Evolutionary conservation across 2,113 vertebrate genomes (phyloP).

Genomic region (Fulmarus glacialis): DNA sequence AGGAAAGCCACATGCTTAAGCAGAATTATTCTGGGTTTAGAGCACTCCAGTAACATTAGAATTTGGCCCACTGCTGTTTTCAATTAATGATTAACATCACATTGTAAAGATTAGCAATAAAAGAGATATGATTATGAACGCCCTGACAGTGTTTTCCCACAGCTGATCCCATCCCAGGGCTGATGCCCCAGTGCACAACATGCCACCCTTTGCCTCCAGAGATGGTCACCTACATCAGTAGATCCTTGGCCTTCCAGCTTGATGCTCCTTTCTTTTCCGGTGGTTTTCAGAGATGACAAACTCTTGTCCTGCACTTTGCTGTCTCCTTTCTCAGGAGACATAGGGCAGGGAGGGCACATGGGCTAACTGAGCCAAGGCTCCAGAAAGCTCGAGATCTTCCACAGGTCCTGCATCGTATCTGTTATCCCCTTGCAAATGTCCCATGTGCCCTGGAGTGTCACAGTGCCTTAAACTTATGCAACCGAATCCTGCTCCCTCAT

Average conservation of each 20-base stretch:
- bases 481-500: background rate
- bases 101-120: background rate
- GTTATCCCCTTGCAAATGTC: background rate
- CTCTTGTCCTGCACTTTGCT: background rate
- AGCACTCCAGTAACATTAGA: background rate
- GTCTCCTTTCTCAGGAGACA: background rate
- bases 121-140: background rate
- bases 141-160: background rate
- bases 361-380: background rate
- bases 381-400: background rate
- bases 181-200: background rate
- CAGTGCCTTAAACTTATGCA: background rate
- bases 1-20: background rate
- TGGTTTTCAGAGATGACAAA: background rate
- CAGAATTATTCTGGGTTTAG: background rate
- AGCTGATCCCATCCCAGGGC: background rate
- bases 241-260: background rate
- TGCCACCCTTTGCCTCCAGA: background rate
- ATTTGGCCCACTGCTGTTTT: background rate
- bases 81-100: constrained; percentile 27
- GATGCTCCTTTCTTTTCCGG: background rate
- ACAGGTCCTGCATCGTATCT: background rate
- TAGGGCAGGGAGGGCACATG: background rate
- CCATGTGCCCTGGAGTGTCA: background rate
- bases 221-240: background rate